phyloP scores from a whole-genome alignment of 2,888 invertebrate species.

The Pachymerium ferrugineum region DNA sequence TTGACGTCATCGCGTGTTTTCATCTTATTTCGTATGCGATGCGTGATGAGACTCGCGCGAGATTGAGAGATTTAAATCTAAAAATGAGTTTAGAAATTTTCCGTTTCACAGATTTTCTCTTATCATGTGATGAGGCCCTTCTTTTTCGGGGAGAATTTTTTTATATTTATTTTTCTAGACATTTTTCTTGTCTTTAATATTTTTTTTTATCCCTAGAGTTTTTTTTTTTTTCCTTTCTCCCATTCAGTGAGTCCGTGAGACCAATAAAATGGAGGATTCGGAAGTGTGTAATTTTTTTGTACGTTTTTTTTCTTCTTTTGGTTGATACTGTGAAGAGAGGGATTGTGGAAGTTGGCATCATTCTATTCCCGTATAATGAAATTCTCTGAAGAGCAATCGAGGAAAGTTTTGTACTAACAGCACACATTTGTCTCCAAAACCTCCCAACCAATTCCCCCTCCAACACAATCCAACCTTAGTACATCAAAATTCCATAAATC shows the following conservation, averaged over 20 bases:
- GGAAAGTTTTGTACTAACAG: background rate
- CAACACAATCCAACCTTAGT: background rate
- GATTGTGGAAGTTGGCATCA: conserved; percentile 1
- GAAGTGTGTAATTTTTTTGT: background rate
- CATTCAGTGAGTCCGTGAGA: background rate
- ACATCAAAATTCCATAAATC: too few relatives aligned
- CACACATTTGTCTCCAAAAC: background rate
- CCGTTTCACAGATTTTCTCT: background rate
- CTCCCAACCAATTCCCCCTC: background rate
- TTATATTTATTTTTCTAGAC: background rate
- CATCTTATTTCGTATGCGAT: background rate
- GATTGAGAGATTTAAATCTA: too few relatives aligned
- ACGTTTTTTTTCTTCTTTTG: background rate
- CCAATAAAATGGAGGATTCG: background rate
- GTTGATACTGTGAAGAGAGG: background rate
- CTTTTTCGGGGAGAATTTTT: background rate
- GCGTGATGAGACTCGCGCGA: background rate
- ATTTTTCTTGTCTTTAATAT: background rate
- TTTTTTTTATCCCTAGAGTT: background rate
- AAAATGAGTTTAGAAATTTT: too few relatives aligned
- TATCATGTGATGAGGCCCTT: background rate
- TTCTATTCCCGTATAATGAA: background rate
- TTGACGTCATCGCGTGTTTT: background rate
- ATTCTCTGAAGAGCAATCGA: background rate
- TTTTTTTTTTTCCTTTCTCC: background rate